Conservation (phyloP, 2,797 vertebrate species). For the Sciurus vulgaris region DNA sequence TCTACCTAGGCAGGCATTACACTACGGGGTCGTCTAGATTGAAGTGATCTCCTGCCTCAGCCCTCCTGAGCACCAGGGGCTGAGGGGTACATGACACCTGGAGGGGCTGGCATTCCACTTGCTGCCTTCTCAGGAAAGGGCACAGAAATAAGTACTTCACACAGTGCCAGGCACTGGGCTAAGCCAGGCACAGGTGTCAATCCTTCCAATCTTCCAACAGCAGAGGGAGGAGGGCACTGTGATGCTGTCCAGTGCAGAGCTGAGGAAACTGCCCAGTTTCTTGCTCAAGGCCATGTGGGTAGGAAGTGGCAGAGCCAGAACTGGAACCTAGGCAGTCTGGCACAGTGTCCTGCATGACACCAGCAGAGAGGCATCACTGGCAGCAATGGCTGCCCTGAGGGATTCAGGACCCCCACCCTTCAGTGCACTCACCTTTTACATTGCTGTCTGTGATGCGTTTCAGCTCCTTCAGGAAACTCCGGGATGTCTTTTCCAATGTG, state of each 20-base stretch:
- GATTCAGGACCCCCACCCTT: neutral
- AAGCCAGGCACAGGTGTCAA: neutral
- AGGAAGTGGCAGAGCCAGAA: neutral
- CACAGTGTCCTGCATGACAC: too few relatives aligned
- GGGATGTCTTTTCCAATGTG: slow-evolving; percentile 66
- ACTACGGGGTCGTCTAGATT: neutral
- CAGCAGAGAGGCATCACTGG: too few relatives aligned
- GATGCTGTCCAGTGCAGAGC: neutral
- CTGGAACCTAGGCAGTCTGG: neutral
- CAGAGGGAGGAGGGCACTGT: neutral
- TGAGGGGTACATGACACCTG: fast-evolving
- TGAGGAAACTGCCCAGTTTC: neutral
- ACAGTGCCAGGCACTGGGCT: neutral
- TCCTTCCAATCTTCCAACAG: neutral
- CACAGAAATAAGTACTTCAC: neutral
- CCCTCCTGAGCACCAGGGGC: too few relatives aligned
- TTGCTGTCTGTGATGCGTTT: slow-evolving; percentile 70
- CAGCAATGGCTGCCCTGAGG: neutral
- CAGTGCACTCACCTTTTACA: slow-evolving; percentile 63
- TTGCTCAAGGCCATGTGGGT: neutral
- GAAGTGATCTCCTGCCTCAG: neutral
- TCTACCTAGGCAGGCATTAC: too few relatives aligned
- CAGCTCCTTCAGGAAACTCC: slow-evolving; percentile 78
- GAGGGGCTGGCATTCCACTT: neutral
- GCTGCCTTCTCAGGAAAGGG: neutral